phyloP scores from a whole-genome alignment of 37 sponge, comb jelly and placozoan genomes.

The Crambe crambe region DNA sequence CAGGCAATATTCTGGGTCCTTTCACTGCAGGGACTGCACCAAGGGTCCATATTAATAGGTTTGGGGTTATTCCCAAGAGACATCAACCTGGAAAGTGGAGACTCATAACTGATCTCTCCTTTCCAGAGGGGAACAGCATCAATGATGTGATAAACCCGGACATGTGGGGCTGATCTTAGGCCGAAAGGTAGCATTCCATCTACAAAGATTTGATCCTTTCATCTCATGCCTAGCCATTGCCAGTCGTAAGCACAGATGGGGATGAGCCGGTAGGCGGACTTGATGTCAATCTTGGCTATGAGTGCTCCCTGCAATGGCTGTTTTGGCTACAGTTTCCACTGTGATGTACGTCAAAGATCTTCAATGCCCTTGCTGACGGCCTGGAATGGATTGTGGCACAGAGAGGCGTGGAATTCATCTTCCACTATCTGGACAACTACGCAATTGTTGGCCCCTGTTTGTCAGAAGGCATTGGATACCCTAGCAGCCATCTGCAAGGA shows the following conservation, averaged over 20 bases:
- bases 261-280: background rate
- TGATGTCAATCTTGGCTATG: too few species aligned
- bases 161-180: background rate
- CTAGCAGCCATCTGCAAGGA: background rate
- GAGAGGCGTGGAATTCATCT: too few species aligned
- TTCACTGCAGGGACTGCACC: too few species aligned
- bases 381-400: background rate
- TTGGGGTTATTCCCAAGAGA: too few species aligned
- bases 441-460: slow-evolving; percentile 10
- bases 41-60: too few species aligned
- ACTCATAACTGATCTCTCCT: too few species aligned
- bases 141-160: background rate
- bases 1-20: too few species aligned
- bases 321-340: background rate
- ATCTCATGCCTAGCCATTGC: background rate
- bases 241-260: background rate
- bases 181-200: background rate
- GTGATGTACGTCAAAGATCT: background rate
- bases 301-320: too few species aligned
- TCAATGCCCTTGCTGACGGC: slow-evolving; percentile 1
- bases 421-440: too few species aligned
- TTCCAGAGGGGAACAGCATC: slow-evolving; percentile 18
- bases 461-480: background rate
- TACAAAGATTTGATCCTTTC: background rate
- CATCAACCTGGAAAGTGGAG: too few species aligned